Conservation (phyloP, 2,797 vertebrate species). For the Macropus fuliginosus region DNA sequence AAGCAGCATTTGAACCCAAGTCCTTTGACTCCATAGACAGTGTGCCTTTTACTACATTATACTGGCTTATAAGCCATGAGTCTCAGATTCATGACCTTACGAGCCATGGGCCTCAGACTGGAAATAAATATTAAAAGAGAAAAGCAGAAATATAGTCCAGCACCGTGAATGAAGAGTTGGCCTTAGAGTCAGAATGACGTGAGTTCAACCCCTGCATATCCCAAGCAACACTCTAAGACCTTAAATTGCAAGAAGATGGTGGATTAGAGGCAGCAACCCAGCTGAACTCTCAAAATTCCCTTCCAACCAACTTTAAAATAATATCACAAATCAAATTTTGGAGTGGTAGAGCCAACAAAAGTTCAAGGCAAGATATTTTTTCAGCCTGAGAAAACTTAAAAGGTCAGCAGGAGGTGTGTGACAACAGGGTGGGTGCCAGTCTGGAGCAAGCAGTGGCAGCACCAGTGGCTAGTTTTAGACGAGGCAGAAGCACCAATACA, state of each 20-base stretch:
- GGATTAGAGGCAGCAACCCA: background rate
- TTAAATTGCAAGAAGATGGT: background rate
- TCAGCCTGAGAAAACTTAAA: too few relatives aligned
- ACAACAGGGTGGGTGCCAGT: background rate
- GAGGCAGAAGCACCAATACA: background rate
- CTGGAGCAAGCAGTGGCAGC: too few relatives aligned
- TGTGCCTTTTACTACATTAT: background rate
- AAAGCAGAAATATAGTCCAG: background rate
- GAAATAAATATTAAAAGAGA: background rate
- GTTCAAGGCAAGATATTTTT: background rate
- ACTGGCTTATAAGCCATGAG: background rate
- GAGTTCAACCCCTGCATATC: background rate
- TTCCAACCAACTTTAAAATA: background rate
- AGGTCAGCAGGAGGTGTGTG: background rate
- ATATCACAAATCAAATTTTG: background rate
- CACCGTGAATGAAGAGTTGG: background rate
- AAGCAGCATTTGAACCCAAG: background rate
- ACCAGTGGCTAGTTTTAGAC: background rate
- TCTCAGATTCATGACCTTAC: too few relatives aligned
- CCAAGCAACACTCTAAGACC: background rate
- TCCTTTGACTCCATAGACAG: background rate
- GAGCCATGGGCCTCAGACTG: background rate
- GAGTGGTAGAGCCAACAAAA: background rate
- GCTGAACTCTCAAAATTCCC: background rate
- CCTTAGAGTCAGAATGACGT: background rate